Evolutionary conservation across 2,797 vertebrate species (phyloP), one percentile per base, ranked within the genome.

Genomic region (Babyrousa celebensis): DNA sequence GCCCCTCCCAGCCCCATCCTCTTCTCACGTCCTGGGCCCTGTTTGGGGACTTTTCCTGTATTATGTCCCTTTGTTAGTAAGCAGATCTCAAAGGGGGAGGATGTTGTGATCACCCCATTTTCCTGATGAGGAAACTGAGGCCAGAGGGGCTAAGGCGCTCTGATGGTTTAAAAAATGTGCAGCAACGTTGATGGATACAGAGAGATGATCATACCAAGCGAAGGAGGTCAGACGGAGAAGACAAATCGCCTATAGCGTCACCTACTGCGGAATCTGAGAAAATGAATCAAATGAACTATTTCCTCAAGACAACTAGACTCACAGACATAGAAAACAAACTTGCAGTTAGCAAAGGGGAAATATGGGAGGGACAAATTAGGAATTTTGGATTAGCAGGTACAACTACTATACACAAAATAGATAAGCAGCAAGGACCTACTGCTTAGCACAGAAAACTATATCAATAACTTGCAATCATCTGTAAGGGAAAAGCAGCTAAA

Each of bases 1-100:
- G 0, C 36, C 29, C 10, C 18, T 2, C 25, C n/a, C 3, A 1
- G 1, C 12, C 16, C 67, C 9, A 1, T 14, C 11, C 25, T 9
- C 5, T 54, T 43, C 32, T 21, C 1, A 5, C 23, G 6, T 21
- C 40, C 68, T 21, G 29, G 12, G 12, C 20, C 23, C 52, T 10
- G 54, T 36, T 79, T 10, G 56, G 20, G 2, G 4, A 36, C 8
- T 14, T 67, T 67, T 17, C 0, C 1, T 0, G 9, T 29, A 12
- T 36, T 52, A 48, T 3, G 43, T 70, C 29, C 10, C 12, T 40
- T 15, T 7, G 0, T 48, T 2, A 36, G 15, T 74, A 72, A 20
- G 29, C 16, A 21, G 2, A 3, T 32, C 77, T 78, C 68, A 80
- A 67, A 27, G 32, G 43, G 25, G 15, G 36, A 36, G 36, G 32